Conservation (phyloP, 2,113 vertebrate species). For the Silurus asotus region DNA sequence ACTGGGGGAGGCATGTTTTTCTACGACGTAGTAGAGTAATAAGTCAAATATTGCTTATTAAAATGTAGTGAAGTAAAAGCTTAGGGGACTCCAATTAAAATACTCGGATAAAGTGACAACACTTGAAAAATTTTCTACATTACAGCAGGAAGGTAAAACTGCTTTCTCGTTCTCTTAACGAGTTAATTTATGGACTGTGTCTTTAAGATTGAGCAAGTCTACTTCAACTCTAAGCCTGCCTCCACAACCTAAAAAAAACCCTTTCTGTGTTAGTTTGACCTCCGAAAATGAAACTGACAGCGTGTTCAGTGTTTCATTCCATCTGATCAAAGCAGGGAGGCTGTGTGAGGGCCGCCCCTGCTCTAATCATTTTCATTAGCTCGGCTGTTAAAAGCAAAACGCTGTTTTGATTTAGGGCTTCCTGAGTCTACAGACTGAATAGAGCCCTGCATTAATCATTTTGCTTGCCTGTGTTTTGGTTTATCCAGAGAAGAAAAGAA, state of each 20-base stretch:
- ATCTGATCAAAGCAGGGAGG: constrained; percentile 16
- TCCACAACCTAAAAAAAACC: neutral
- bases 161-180: neutral
- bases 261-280: neutral
- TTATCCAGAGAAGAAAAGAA: constrained; percentile 51
- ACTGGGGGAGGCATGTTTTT: no score
- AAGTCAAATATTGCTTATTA: no score
- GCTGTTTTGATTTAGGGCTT: constrained; percentile 60
- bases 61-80: no score
- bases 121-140: no score
- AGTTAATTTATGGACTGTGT: neutral
- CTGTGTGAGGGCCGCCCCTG: constrained; percentile 30
- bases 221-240: neutral
- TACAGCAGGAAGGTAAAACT: no score
- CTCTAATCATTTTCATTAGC: constrained; percentile 58
- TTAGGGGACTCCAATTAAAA: no score
- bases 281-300: neutral
- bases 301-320: neutral
- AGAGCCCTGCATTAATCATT: constrained; percentile 53
- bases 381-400: constrained; percentile 50
- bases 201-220: neutral
- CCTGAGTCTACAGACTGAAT: constrained; percentile 53
- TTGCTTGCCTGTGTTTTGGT: constrained; percentile 26
- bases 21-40: no score
- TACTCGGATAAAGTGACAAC: no score